A percentile compares a stretch with the other conserved stretches of the same genome.
Conservation (phyloP, 2,113 vertebrate genomes). For the Ceratotherium simum region DNA sequence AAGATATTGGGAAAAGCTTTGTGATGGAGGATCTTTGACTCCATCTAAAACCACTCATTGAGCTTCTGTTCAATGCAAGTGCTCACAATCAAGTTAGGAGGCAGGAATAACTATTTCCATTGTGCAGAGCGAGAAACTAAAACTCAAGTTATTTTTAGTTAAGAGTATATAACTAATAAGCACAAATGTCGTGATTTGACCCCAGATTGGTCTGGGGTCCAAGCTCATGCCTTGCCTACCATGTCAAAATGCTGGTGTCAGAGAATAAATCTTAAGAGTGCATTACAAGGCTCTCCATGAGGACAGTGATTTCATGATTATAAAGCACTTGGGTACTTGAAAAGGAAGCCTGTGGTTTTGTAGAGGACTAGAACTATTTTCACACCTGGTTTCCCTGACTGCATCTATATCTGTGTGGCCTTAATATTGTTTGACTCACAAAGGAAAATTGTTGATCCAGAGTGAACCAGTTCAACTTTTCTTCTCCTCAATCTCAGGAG, state of each 20-base stretch:
- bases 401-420: neutral
- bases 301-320: neutral
- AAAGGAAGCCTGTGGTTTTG: constrained; percentile 52
- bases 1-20: neutral
- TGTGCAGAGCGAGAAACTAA: neutral
- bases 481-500: constrained; percentile 67
- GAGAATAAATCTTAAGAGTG: neutral
- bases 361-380: constrained; percentile 29
- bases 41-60: neutral
- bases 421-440: constrained; percentile 71
- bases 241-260: neutral
- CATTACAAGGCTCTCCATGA: neutral
- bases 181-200: neutral
- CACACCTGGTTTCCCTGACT: constrained; percentile 26
- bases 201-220: neutral
- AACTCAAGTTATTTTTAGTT: neutral
- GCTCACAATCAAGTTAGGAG: neutral
- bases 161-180: neutral
- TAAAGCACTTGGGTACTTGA: neutral
- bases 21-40: neutral
- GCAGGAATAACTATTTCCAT: neutral
- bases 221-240: neutral
- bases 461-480: constrained; percentile 70
- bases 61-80: neutral
- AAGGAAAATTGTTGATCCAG: constrained; percentile 60